Evolutionary conservation across 2,797 vertebrate species (phyloP).

Genomic region (Ceryle rudis): DNA sequence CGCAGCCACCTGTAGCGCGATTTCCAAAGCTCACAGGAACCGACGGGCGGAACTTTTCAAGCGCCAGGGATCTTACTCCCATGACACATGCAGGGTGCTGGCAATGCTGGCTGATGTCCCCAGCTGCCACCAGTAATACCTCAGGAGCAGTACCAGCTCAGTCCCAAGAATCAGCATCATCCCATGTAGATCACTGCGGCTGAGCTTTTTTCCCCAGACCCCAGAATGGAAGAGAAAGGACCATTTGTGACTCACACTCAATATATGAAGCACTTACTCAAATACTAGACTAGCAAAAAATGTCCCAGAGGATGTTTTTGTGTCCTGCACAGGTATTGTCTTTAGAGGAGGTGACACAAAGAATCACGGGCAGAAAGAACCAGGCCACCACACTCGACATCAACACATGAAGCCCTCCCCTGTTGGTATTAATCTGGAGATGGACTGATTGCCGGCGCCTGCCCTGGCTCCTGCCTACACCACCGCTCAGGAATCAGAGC

Average conservation of each 20-base stretch:
- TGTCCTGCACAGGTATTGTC: background rate
- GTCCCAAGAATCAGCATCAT: background rate
- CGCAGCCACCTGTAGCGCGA: background rate
- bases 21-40: background rate
- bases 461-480: background rate
- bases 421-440: too few relatives aligned
- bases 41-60: background rate
- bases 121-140: background rate
- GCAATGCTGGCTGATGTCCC: background rate
- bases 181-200: background rate
- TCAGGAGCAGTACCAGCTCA: background rate
- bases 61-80: background rate
- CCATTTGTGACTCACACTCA: background rate
- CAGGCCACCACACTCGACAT: background rate
- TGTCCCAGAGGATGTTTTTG: background rate
- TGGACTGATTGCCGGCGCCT: rapidly evolving
- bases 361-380: background rate
- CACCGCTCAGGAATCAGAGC: background rate
- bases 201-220: background rate
- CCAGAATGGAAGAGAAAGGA: background rate
- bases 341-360: background rate
- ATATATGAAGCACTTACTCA: background rate
- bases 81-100: background rate
- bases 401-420: background rate
- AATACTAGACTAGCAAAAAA: background rate